These are phyloP conservation scores for Vollenhovia emeryi DNA, from an alignment of 1,140 invertebrate genomes.

Conservation along the genomic window DNA sequence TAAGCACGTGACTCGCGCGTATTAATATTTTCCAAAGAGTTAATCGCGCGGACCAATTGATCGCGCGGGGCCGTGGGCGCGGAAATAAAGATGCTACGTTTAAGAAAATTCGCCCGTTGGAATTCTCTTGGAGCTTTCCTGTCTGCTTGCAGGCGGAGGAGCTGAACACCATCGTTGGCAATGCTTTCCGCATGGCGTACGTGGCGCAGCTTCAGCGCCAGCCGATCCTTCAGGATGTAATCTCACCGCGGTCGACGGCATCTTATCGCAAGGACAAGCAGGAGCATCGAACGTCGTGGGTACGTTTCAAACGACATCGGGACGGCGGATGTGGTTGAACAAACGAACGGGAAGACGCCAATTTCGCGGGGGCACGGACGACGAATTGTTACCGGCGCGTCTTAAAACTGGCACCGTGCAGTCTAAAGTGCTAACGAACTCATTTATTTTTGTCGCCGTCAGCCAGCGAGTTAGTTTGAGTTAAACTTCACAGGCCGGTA, in stretches of 20 bases:
- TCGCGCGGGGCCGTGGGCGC: background rate
- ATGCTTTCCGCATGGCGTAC: constrained; percentile 97
- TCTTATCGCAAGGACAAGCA: constrained; percentile 82
- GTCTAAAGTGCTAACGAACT: constrained; percentile 39
- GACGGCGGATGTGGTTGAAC: background rate
- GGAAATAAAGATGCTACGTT: background rate
- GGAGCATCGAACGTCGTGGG: constrained; percentile 85
- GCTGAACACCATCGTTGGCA: constrained; percentile 94
- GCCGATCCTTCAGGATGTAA: constrained; percentile 86
- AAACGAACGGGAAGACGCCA: background rate
- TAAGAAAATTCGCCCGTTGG: background rate
- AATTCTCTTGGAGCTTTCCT: constrained; percentile 18
- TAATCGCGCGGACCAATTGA: background rate
- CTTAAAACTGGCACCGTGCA: background rate
- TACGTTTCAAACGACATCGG: constrained; percentile 74
- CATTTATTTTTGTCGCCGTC: constrained; percentile 41
- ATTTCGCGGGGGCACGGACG: background rate
- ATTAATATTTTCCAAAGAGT: background rate
- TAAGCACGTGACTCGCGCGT: background rate
- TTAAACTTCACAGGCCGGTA: constrained; percentile 43
- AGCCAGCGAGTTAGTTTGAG: constrained; percentile 4
- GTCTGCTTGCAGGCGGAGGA: constrained; percentile 91
- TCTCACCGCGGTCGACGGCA: constrained; percentile 83
- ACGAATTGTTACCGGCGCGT: background rate
- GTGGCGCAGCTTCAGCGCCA: constrained; percentile 92